phyloP scores from a whole-genome alignment of 2,113 vertebrate species.

The Pristiophorus japonicus region DNA sequence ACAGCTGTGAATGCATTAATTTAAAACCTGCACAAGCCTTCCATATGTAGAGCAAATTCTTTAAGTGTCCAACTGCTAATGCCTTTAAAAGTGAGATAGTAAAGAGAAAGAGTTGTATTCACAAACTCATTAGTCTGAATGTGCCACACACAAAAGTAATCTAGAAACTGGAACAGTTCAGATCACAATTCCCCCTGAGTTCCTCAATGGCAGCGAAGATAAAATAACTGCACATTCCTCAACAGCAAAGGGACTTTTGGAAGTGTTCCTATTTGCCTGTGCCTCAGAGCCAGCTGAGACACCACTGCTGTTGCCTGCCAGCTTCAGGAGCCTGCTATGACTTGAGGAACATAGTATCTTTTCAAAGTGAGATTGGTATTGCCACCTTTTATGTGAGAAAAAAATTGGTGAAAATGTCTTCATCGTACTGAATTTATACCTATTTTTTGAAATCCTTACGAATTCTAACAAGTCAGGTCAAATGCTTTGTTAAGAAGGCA shows the following conservation, averaged over 20 bases:
- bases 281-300: slow-evolving; percentile 16
- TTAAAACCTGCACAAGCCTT: neutral
- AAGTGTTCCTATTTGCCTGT: slow-evolving; percentile 4
- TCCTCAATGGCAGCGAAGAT: slow-evolving; percentile 18
- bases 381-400: neutral
- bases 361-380: neutral
- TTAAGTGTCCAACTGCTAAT: neutral
- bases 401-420: neutral
- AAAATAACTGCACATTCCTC: neutral
- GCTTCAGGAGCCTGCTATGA: slow-evolving; percentile 11
- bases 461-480: neutral
- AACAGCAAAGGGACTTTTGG: neutral
- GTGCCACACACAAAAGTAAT: neutral
- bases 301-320: slow-evolving; percentile 7
- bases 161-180: neutral
- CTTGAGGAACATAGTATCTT: neutral
- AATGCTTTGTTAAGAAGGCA: neutral
- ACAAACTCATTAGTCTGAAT: neutral
- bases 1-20: neutral
- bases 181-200: slow-evolving; percentile 1
- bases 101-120: neutral
- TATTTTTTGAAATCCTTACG: neutral
- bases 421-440: neutral
- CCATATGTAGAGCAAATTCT: neutral
- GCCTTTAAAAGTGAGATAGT: neutral